phyloP scores from a whole-genome alignment of 2,113 vertebrate species.

The Varanus salvator region DNA sequence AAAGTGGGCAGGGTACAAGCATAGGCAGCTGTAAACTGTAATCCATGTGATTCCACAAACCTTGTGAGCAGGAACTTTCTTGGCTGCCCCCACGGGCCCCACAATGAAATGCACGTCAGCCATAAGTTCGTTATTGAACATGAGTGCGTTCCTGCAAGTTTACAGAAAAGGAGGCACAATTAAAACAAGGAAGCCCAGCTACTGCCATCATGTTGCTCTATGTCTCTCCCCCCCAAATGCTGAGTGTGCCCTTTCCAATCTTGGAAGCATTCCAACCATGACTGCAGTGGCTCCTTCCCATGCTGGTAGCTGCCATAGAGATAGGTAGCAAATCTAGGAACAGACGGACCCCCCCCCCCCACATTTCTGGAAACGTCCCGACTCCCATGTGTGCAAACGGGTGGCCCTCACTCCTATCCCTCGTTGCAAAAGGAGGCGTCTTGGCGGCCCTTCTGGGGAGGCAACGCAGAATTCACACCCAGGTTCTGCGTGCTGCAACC shows the following conservation, averaged over 20 bases:
- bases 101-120: slow-evolving; percentile 97
- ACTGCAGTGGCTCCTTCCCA: background rate
- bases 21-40: background rate
- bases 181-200: slow-evolving; percentile 25
- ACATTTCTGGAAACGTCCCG: background rate
- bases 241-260: background rate
- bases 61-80: slow-evolving; percentile 96
- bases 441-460: background rate
- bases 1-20: background rate
- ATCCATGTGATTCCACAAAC: slow-evolving; percentile 67
- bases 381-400: background rate
- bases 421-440: background rate
- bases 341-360: background rate
- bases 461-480: background rate
- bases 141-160: slow-evolving; percentile 91
- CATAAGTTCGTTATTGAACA: slow-evolving; percentile 99
- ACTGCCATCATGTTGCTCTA: slow-evolving; percentile 14
- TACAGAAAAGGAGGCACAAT: slow-evolving; percentile 29
- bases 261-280: background rate
- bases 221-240: background rate
- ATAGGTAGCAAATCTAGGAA: background rate
- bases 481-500: background rate
- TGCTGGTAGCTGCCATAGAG: background rate
- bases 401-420: background rate
- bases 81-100: slow-evolving; percentile 84